Conservation (phyloP, 2,888 invertebrate genomes). For the Strigamia maritima region DNA sequence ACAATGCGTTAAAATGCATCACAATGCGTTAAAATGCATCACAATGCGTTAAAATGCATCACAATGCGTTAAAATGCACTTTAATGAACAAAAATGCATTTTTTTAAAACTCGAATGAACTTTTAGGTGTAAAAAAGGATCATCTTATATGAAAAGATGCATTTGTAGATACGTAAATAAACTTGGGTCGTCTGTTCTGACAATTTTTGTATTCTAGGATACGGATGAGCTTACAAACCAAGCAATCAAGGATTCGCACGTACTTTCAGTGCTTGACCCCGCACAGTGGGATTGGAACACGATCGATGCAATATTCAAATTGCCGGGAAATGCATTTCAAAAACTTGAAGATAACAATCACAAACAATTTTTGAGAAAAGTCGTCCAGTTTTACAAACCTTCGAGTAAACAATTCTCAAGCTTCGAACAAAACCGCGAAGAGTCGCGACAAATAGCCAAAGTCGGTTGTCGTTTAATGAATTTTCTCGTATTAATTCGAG, state of each 20-base stretch:
- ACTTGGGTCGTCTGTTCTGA: background rate
- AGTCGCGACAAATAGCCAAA: constrained; percentile 51
- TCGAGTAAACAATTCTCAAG: constrained; percentile 82
- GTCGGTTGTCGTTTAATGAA: constrained; percentile 66
- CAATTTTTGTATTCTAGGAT: constrained; percentile 29
- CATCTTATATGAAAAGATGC: no score
- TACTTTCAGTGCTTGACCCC: constrained; percentile 72
- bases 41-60: no score
- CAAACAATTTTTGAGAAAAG: constrained; percentile 66
- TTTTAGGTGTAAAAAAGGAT: no score
- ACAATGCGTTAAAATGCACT: no score
- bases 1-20: no score
- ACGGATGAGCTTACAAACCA: constrained; percentile 38
- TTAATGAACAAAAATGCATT: no score
- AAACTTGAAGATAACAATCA: constrained; percentile 66
- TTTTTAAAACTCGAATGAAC: no score
- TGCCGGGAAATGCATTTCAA: constrained; percentile 56
- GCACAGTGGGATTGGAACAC: constrained; percentile 89
- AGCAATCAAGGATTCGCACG: constrained; percentile 72
- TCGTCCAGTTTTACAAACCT: constrained; percentile 82
- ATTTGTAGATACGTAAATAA: no score
- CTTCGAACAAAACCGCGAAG: constrained; percentile 66
- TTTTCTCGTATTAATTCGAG: constrained; percentile 66
- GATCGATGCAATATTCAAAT: constrained; percentile 74
- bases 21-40: no score